A percentile compares a stretch with the other conserved stretches of the same genome.
phyloP scores from a whole-genome alignment of 2,888 invertebrate species.

The Belgica antarctica region DNA sequence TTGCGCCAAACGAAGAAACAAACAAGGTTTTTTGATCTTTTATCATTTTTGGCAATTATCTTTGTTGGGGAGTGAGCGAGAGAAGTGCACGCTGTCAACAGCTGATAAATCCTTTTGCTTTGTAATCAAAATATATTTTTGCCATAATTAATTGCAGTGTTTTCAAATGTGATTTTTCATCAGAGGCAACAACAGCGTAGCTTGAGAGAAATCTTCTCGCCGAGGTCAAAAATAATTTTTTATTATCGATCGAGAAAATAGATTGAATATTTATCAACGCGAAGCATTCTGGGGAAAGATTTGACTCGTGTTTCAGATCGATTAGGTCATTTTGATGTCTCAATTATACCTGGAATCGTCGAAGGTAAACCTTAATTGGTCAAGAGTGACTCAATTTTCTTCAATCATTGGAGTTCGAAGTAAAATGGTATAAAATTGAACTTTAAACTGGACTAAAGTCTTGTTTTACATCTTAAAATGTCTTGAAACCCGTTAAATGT shows the following conservation, averaged over 20 bases:
- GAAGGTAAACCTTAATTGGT: too few relatives aligned
- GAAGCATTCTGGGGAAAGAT: too few relatives aligned
- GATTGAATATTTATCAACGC: too few relatives aligned
- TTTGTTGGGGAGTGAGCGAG: background rate
- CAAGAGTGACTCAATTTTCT: too few relatives aligned
- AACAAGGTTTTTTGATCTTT: background rate
- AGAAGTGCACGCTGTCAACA: conserved; percentile 33
- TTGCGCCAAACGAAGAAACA: background rate
- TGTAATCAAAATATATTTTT: conserved; percentile 5
- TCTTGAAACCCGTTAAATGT: too few relatives aligned
- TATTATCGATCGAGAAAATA: conserved; percentile 1
- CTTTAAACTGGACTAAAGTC: too few relatives aligned
- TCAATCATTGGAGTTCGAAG: too few relatives aligned
- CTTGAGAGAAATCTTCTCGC: conserved; percentile 5
- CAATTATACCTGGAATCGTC: too few relatives aligned
- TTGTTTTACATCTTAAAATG: too few relatives aligned
- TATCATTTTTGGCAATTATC: conserved; percentile 30
- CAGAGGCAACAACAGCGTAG: background rate
- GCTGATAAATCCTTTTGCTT: conserved; percentile 35
- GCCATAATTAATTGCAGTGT: conserved; percentile 29
- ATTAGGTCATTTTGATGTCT: too few relatives aligned
- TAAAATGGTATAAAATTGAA: background rate
- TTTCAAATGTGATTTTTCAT: conserved; percentile 1
- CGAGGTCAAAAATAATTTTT: conserved; percentile 23
- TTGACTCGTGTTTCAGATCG: too few relatives aligned